Conservation (phyloP, 2,113 vertebrate species). For the Saccopteryx bilineata region DNA sequence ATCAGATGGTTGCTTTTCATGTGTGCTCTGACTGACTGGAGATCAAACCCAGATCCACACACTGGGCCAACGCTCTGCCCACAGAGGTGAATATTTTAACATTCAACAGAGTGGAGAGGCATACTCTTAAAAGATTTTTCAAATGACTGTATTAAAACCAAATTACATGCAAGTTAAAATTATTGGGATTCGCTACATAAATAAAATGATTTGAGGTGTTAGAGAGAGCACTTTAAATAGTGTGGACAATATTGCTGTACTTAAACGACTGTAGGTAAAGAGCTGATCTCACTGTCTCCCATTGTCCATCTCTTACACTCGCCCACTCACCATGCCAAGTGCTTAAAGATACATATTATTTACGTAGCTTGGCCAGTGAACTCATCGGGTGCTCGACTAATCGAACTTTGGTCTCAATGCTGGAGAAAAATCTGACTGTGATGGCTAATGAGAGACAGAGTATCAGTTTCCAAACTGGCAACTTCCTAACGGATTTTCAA, state of each 20-base stretch:
- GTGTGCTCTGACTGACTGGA: no score
- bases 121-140: not conserved
- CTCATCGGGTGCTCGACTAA: not conserved
- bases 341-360: not conserved
- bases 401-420: not conserved
- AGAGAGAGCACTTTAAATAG: not conserved
- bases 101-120: not conserved
- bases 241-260: fast-evolving
- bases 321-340: not conserved
- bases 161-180: not conserved
- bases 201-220: not conserved
- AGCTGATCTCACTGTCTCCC: not conserved
- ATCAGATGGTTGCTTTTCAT: no score
- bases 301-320: not conserved
- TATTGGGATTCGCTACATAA: not conserved
- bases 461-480: not conserved
- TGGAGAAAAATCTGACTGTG: not conserved
- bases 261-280: not conserved
- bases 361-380: not conserved
- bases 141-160: not conserved
- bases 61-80: no score
- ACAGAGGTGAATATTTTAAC: not conserved
- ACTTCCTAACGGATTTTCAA: not conserved
- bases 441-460: not conserved
- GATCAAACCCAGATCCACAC: no score